Evolutionary conservation across 2,797 vertebrate species (phyloP).

Genomic region (Myripristis murdjan): DNA sequence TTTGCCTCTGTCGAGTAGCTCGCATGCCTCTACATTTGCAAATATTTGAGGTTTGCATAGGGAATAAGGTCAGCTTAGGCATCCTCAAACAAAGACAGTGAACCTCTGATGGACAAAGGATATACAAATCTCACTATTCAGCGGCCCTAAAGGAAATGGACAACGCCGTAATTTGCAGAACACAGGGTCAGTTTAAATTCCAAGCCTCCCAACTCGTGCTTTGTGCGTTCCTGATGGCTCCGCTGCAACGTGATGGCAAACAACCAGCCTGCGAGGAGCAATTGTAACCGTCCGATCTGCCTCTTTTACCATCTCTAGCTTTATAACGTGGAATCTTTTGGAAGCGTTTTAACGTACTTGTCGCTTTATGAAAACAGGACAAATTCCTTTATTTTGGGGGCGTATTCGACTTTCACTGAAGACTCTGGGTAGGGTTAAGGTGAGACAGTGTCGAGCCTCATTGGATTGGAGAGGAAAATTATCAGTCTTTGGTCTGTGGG

Average conservation of each 20-base stretch:
- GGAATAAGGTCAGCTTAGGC: slow-evolving; percentile 65
- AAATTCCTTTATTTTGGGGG: slow-evolving; percentile 58
- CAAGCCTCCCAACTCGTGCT: slow-evolving; percentile 58
- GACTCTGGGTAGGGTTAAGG: slow-evolving; percentile 14
- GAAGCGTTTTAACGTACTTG: slow-evolving; percentile 23
- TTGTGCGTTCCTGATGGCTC: slow-evolving; percentile 53
- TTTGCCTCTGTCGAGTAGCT: slow-evolving; percentile 18
- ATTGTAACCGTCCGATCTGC: neutral
- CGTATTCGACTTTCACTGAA: slow-evolving; percentile 36
- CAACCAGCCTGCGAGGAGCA: slow-evolving; percentile 34
- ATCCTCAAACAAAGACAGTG: slow-evolving; percentile 63
- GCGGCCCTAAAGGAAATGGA: slow-evolving; percentile 61
- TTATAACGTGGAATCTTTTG: slow-evolving; percentile 35
- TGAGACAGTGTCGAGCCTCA: slow-evolving; percentile 40
- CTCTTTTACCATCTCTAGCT: slow-evolving; percentile 17
- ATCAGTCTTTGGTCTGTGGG: slow-evolving; percentile 66
- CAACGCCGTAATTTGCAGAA: slow-evolving; percentile 68
- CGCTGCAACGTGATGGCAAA: slow-evolving; percentile 47
- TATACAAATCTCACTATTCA: slow-evolving; percentile 73
- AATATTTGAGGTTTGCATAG: slow-evolving; percentile 73
- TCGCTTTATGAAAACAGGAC: slow-evolving; percentile 5
- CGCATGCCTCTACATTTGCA: slow-evolving; percentile 51
- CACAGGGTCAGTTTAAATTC: slow-evolving; percentile 54
- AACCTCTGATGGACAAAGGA: slow-evolving; percentile 64
- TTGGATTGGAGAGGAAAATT: slow-evolving; percentile 54